Percentiles rank a stretch among this genome's conserved stretches.
phyloP scores from a whole-genome alignment of 2,113 vertebrate genomes.

The Poeciliopsis turrubarensis region DNA sequence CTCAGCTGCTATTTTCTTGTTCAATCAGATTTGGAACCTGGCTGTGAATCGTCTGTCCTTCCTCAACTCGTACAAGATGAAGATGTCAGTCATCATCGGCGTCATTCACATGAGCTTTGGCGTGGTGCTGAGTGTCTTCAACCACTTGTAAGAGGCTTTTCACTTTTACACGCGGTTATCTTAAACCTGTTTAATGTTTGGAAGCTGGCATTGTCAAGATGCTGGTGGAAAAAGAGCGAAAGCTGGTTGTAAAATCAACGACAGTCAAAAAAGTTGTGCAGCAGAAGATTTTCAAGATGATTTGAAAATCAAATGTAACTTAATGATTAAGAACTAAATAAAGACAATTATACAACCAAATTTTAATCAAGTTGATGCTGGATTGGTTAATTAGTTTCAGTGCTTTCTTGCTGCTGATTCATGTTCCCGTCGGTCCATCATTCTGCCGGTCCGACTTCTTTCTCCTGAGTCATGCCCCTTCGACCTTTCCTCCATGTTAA shows the following conservation, averaged over 20 bases:
- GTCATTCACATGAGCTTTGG: conserved; percentile 96
- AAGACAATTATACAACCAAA: too few species aligned
- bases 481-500: too few species aligned
- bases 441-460: too few species aligned
- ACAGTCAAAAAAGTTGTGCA: too few species aligned
- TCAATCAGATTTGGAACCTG: conserved; percentile 91
- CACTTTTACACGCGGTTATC: neutral
- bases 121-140: conserved; percentile 91
- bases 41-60: conserved; percentile 94
- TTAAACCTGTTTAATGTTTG: neutral
- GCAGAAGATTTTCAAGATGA: too few species aligned
- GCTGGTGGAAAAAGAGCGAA: neutral
- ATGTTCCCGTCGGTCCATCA: too few species aligned
- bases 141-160: conserved; percentile 90
- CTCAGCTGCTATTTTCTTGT: conserved; percentile 7
- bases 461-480: too few species aligned
- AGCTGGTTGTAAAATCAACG: neutral
- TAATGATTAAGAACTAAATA: too few species aligned
- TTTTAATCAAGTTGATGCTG: too few species aligned
- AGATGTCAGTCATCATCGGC: conserved; percentile 97
- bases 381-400: too few species aligned
- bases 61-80: conserved; percentile 99
- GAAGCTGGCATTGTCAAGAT: neutral
- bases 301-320: too few species aligned
- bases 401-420: too few species aligned